Percentiles rank a stretch among this genome's conserved stretches.
These are phyloP conservation scores for Columba janthina DNA, from an alignment of 2,113 vertebrate genomes.

Conservation along the genomic window DNA sequence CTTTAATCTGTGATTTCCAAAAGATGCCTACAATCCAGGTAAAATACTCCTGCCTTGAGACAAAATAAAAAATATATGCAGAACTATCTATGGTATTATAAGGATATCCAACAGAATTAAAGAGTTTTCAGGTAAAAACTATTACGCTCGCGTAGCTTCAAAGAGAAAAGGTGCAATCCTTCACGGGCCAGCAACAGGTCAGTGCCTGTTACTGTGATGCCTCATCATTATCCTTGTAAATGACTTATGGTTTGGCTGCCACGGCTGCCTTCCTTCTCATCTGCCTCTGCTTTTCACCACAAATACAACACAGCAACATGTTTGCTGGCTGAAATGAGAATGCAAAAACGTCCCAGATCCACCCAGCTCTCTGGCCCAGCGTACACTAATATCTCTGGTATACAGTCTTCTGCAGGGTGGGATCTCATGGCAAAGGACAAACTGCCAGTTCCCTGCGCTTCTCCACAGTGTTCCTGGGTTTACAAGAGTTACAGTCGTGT, in stretches of 20 bases:
- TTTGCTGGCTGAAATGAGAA: background rate
- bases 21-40: background rate
- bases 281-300: background rate
- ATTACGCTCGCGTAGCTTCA: background rate
- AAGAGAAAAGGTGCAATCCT: background rate
- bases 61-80: background rate
- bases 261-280: background rate
- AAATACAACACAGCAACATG: background rate
- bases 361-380: background rate
- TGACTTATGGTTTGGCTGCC: background rate
- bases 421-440: background rate
- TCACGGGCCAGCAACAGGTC: background rate
- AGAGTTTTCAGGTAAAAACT: conserved; percentile 1
- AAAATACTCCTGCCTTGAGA: background rate
- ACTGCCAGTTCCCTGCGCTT: background rate
- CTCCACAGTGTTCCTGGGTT: background rate
- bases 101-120: background rate
- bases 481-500: background rate
- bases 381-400: background rate
- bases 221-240: background rate
- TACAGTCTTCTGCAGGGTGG: background rate
- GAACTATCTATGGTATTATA: background rate
- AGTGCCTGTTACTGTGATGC: conserved; percentile 18
- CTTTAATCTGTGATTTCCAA: background rate
- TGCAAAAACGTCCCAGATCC: background rate